Base-by-base conservation (phyloP, 2,113 vertebrate genomes). In the Hoplias malabaricus region DNA sequence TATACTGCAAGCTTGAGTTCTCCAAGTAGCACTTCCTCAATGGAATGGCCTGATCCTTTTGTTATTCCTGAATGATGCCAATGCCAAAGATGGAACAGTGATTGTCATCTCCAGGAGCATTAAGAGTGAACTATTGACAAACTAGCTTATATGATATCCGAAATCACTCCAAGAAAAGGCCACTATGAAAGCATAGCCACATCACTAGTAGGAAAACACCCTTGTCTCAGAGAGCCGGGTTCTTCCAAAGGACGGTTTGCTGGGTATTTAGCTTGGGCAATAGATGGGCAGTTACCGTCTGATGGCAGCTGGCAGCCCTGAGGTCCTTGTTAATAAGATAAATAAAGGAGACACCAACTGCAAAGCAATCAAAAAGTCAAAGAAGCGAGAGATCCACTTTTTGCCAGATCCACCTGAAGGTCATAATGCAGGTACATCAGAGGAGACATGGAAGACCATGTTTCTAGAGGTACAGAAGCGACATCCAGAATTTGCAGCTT, bases 271-370 rank as follows among this genome's bases (percentile, higher is more conserved):
- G 69, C 31, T 34, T 74, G 4, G 43, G n/a, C n/a, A 59, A 50
- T 82, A 82, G 34, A 79, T 80, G 62, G 78, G 69, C 21, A 83
- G 73, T 50, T 77, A 73, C 43, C 27, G 56, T 69, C 65, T 69
- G 43, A 38, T 34, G n/a, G 34, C 42, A 73, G 70, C 14, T n/a
- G n/a, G n/a, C n/a, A n/a, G n/a, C n/a, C n/a, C n/a, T n/a, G n/a
- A n/a, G n/a, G n/a, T n/a, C n/a, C n/a, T n/a, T n/a, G n/a, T n/a
- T n/a, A n/a, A n/a, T n/a, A n/a, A n/a, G n/a, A n/a, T n/a, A n/a
- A n/a, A n/a, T n/a, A n/a, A n/a, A n/a, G n/a, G n/a, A n/a, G n/a
- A n/a, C n/a, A n/a, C n/a, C n/a, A n/a, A n/a, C n/a, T n/a, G n/a
- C n/a, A n/a, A n/a, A n/a, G n/a, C n/a, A n/a, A n/a, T n/a, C n/a